Conservation (phyloP, 2,113 vertebrate species). For the Pipra filicauda region DNA sequence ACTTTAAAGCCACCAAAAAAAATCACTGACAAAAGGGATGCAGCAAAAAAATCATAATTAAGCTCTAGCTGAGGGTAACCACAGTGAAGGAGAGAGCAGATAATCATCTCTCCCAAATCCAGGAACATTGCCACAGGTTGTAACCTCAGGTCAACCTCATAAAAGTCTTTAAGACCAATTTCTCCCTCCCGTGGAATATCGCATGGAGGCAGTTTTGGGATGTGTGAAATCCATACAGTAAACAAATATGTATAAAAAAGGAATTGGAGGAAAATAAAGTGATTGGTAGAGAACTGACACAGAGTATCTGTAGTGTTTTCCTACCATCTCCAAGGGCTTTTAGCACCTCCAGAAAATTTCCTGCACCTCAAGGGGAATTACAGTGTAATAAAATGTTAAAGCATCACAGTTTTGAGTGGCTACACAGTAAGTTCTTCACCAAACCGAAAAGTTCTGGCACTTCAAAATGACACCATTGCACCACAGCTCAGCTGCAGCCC, state of each 20-base stretch:
- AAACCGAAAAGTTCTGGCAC: background rate
- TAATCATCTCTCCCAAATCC: conserved; percentile 19
- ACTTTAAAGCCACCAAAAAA: conserved; percentile 10
- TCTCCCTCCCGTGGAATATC: background rate
- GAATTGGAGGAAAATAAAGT: conserved; percentile 21
- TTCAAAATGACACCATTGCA: background rate
- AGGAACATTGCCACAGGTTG: conserved; percentile 42
- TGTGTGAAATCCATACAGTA: background rate
- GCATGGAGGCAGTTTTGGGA: background rate
- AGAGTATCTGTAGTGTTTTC: background rate
- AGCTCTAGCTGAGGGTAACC: conserved; percentile 24
- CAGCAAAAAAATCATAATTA: conserved; percentile 31
- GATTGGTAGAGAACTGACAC: background rate
- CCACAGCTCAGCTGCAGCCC: background rate
- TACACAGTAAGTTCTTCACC: background rate
- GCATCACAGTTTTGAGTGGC: background rate
- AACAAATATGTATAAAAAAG: conserved; percentile 30
- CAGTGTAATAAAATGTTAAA: conserved; percentile 42
- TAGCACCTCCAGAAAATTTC: conserved; percentile 42
- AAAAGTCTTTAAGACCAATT: conserved; percentile 48
- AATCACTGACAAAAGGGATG: background rate
- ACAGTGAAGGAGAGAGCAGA: background rate
- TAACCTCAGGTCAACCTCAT: conserved; percentile 32
- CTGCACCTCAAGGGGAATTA: conserved; percentile 20
- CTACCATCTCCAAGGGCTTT: background rate